Base-by-base conservation (phyloP, 1,140 invertebrate genomes). In the Drosophila lini region DNA sequence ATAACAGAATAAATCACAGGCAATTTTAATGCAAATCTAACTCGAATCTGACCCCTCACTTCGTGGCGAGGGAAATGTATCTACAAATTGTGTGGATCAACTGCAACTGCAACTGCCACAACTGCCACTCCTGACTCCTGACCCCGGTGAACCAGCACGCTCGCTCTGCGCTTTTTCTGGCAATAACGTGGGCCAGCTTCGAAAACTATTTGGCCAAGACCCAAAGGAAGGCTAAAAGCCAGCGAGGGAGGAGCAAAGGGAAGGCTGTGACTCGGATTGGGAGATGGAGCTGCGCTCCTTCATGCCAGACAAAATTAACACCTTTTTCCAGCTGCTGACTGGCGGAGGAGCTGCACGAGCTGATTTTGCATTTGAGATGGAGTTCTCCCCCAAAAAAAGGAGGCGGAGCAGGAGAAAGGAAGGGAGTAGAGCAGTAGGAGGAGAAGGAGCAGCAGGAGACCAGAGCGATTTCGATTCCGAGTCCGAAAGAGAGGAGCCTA, bases 311-410 rank as follows among this genome's bases (percentile, higher is more conserved):
- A 78, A 89, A 89, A 89, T 89, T 89, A 89, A 89, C 84, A 89
- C 84, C 84, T 89, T 90, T 81, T 78, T 67, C 84, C 77, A 83
- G 67, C 75, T 78, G 62, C 74, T 64, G 67, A 64, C 59, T 64
- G 78, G 78, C 32, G 41, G 40, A 56, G 56, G 45, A 56, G 56
- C 45, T 78, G 83, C 82, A 86, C 82, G 83, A 86, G 80, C 82
- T 84, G 84, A 89, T 89, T 89, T 89, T 89, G 84, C 85, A 89
- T 89, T 89, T 74, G 42, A 78, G 84, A 89, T 89, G 81, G 45
- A 59, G 48, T 50, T 50, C 42, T 32, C 32, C 60, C 44, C 50
- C 34, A 15, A 53, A 53, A 32, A 56, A 57, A 36, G 59, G 13
- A 63, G 60, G 16, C 32, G 40, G 50, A 68, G 44, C 40, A 22